Conservation (phyloP, 2,113 vertebrate genomes). For the Sclerurus mexicanus region DNA sequence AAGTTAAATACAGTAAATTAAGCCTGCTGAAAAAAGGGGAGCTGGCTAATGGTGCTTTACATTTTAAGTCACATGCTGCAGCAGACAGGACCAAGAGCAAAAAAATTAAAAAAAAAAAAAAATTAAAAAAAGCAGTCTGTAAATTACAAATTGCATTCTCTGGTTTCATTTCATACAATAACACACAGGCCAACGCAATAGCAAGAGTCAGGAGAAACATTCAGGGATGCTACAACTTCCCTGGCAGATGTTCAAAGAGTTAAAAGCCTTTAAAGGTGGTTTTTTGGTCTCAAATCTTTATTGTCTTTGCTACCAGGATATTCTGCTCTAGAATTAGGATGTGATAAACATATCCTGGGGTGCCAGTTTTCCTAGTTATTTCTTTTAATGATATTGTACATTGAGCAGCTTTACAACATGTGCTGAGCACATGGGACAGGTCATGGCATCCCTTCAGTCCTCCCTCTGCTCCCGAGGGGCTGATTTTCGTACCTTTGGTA, state of each 20-base stretch:
- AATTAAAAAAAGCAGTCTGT: background rate
- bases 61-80: background rate
- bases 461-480: accelerated
- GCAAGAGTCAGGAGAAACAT: background rate
- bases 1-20: background rate
- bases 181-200: accelerated
- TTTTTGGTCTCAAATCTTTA: background rate
- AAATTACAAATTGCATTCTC: background rate
- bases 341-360: background rate
- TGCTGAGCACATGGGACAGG: accelerated
- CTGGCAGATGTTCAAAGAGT: background rate
- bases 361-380: background rate
- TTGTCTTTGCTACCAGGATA: background rate
- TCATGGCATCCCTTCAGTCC: accelerated
- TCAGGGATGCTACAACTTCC: background rate
- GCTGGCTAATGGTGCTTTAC: background rate
- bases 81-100: background rate
- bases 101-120: background rate
- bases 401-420: background rate
- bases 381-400: accelerated
- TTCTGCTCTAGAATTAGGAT: background rate
- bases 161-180: background rate
- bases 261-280: background rate
- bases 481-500: slow-evolving; percentile 88
- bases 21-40: background rate